Base-by-base conservation (phyloP, 1,140 invertebrate species). In the Drosophila bipectinata region DNA sequence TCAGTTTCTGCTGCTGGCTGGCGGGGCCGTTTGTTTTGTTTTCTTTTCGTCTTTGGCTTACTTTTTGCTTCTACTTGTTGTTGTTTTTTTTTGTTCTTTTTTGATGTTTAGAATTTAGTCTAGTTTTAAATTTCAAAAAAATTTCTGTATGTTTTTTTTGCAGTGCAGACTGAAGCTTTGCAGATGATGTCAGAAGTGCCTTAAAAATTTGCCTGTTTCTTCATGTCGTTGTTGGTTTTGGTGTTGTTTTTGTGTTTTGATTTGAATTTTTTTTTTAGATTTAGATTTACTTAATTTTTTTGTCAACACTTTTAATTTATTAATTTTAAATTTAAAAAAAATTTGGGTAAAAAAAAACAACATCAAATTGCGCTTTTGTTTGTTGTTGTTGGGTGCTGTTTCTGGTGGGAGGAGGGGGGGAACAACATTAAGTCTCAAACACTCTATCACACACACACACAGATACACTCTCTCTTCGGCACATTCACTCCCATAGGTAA, bases 111-210 rank as follows among this genome's bases (percentile, higher is more conserved):
- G 32, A 37, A 34, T 34, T 53, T 53, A 10, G 18, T 15, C 14
- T 63, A 62, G 28, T 32, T 47, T 28, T 18, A 9, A 49, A 41
- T 63, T 53, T 51, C 37, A 1, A 1, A 4, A n/a, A 0, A 37
- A n/a, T 32, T 32, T 59, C 1, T 37, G 18, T 2, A 10, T 7
- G 48, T 26, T 32, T 61, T 54, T 63, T 52, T 81, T 73, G 66
- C 71, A 77, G 75, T 71, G 67, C 44, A 68, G 47, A 74, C 52
- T 52, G 54, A 52, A 73, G 72, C 72, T 74, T 72, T 56, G 72
- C 77, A 85, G 81, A 85, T 85, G 81, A 85, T 85, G 81, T 85
- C 81, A 85, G 81, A 85, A 85, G 63, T 75, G 77, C 60, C 67
- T 83, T 78, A 72, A 69, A 62, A 45, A 57, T 66, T 60, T 54